Percentiles rank a stretch among this genome's conserved stretches.
phyloP scores from a whole-genome alignment of 2,797 vertebrate species.

The Cuculus canorus region DNA sequence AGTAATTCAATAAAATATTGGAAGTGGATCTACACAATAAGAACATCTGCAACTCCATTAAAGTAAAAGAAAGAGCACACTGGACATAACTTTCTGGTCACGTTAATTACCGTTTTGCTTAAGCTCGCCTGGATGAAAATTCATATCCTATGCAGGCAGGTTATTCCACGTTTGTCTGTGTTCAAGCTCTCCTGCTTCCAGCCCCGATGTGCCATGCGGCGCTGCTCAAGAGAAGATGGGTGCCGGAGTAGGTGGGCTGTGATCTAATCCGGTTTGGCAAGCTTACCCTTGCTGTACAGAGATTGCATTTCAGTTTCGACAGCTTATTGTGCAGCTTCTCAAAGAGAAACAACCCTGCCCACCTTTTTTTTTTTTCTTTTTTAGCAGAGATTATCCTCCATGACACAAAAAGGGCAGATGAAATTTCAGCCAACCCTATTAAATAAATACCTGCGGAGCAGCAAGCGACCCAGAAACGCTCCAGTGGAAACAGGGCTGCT shows the following conservation, averaged over 20 bases:
- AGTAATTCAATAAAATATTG: slow-evolving; percentile 43
- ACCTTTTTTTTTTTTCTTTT: background rate
- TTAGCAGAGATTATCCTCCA: background rate
- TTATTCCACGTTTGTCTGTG: background rate
- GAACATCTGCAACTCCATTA: slow-evolving; percentile 13
- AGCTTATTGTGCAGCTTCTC: slow-evolving; percentile 28
- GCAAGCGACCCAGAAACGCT: accelerated
- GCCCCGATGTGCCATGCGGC: background rate
- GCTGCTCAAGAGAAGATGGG: background rate
- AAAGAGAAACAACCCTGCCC: background rate
- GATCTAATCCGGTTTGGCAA: slow-evolving; percentile 31
- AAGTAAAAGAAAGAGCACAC: background rate
- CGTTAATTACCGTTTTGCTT: too few relatives aligned
- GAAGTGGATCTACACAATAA: slow-evolving; percentile 25
- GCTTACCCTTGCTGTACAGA: background rate
- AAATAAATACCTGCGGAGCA: background rate
- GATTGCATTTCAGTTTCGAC: background rate
- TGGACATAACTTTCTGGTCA: background rate
- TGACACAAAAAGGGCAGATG: slow-evolving; percentile 8
- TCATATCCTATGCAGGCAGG: background rate
- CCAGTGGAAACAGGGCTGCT: background rate
- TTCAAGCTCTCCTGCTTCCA: background rate
- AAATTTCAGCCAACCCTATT: slow-evolving; percentile 39
- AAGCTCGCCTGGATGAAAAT: too few relatives aligned
- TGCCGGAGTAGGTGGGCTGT: slow-evolving; percentile 39